Conservation (phyloP, 2,888 invertebrate genomes). For the Pollenia amentaria region DNA sequence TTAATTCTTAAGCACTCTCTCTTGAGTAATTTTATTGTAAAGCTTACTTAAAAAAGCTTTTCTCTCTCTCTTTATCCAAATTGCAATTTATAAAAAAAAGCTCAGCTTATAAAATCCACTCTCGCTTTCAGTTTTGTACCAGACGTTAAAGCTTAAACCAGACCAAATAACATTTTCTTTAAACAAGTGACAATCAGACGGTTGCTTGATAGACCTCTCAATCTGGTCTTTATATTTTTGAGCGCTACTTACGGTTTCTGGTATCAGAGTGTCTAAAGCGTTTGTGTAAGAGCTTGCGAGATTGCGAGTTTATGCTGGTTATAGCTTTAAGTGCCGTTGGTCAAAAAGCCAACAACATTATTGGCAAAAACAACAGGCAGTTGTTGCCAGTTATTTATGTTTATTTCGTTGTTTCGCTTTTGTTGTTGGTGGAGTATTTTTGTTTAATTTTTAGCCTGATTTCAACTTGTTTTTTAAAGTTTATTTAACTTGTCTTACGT, state of each 20-base stretch:
- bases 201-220: constrained; percentile 9
- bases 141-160: not conserved
- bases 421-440: constrained; percentile 15
- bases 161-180: constrained; percentile 10
- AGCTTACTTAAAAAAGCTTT: constrained; percentile 22
- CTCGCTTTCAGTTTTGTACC: constrained; percentile 56
- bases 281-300: constrained; percentile 1
- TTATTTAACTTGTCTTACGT: constrained; percentile 70
- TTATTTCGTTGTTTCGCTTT: not conserved
- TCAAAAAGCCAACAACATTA: constrained; percentile 54
- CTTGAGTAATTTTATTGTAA: too few species aligned
- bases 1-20: too few species aligned
- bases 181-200: not conserved
- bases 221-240: constrained; percentile 19
- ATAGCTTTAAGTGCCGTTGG: constrained; percentile 72
- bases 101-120: constrained; percentile 46
- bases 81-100: not conserved
- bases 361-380: constrained; percentile 56
- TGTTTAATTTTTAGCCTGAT: constrained; percentile 48
- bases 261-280: not conserved
- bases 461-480: constrained; percentile 67
- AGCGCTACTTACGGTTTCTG: constrained; percentile 44
- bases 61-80: not conserved
- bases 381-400: constrained; percentile 52
- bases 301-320: not conserved